Base-by-base conservation (phyloP, 2,888 invertebrate genomes). In the Diarsia brunnea region DNA sequence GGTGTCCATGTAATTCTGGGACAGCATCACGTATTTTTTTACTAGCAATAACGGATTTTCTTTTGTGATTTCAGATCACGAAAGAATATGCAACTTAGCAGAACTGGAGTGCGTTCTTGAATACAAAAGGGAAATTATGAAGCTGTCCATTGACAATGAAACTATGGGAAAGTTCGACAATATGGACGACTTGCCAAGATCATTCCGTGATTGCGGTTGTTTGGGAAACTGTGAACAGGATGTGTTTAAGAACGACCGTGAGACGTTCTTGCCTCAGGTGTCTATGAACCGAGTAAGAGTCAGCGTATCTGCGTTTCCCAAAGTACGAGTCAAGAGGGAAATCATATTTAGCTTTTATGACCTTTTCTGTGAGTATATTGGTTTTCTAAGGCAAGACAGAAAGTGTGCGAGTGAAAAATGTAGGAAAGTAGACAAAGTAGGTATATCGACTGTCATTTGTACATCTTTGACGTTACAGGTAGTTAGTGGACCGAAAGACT, bases 291-390 rank as follows among this genome's bases (percentile, higher is more conserved):
- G 89, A 74, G 76, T 96, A n/a, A 93, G 92, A 81, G 90, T 96
- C 24, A 97, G 97, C 63, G 96, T 98, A 61, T 97, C 97, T 55
- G 97, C 97, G 63, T 98, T 97, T 91, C 98, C 98, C 0, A 97
- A 97, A 93, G 97, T 98, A 91, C 96, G 98, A 86, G 93, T 98
- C 64, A 97, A 97, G 78, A 96, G 98, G 64, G 97, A 98, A 87
- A 97, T 98, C 2, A 96, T 98, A 68, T 98, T 98, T 90, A 97
- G 97, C 81, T 97, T 97, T 87, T 97, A 97, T 8, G 98, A 98
- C 92, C 97, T 98, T 60, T 91, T 98, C 87, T 97, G 98, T 98
- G 94, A 94, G 96, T 94, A 86, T 27, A 51, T n/a, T 16, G 24
- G 24, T 60, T 60, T 27, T 3, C 19, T 10, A 24, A 27, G 24